Conservation (phyloP, 2,113 vertebrate species). For the Anarhynchus alexandrinus region DNA sequence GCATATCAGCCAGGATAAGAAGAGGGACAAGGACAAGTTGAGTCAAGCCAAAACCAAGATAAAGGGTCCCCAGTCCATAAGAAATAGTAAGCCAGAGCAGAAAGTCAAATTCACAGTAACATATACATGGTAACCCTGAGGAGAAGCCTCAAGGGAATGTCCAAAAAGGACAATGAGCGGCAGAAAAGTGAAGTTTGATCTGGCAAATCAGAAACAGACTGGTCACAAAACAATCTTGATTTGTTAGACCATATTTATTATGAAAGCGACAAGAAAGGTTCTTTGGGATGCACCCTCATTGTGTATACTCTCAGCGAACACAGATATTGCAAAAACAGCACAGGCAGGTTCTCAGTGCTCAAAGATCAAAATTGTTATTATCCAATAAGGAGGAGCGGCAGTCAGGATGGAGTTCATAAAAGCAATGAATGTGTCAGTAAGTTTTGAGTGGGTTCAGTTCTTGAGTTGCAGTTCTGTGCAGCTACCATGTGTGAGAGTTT, state of each 20-base stretch:
- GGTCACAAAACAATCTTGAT: background rate
- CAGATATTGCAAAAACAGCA: background rate
- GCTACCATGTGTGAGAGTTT: background rate
- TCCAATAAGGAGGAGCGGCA: background rate
- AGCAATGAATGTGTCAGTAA: background rate
- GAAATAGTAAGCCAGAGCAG: background rate
- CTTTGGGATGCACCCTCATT: background rate
- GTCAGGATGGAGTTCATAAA: background rate
- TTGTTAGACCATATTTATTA: background rate
- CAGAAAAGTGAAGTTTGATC: background rate
- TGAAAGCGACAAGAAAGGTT: background rate
- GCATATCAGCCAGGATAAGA: background rate
- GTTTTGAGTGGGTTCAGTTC: background rate
- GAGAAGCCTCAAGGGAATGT: background rate
- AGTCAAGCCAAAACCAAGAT: background rate
- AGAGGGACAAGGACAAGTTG: background rate
- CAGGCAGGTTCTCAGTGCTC: background rate
- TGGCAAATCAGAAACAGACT: background rate
- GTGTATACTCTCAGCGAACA: accelerated
- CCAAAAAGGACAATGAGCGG: background rate
- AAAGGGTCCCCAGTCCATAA: background rate
- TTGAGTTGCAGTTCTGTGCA: background rate
- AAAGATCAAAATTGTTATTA: background rate
- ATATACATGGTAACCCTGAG: background rate
- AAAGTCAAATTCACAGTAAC: background rate